These are phyloP conservation scores for Apis laboriosa DNA, from an alignment of 1,140 invertebrate genomes.

Conservation along the genomic window DNA sequence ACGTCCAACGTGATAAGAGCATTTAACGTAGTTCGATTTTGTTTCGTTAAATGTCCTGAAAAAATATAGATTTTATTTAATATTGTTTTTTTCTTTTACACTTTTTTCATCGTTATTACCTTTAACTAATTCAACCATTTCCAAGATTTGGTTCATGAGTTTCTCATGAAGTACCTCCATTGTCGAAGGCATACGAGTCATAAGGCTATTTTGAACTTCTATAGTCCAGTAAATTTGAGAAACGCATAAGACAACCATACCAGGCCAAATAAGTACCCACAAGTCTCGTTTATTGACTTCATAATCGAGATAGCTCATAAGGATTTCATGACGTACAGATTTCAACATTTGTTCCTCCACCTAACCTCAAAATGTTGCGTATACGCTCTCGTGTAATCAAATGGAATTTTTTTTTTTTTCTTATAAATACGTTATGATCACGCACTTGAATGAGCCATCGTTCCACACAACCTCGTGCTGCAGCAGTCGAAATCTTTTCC, in stretches of 20 bases:
- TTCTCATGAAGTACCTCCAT: conserved; percentile 82
- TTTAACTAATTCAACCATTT: conserved; percentile 82
- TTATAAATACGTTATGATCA: not conserved
- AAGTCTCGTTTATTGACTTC: conserved; percentile 83
- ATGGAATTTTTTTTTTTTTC: not conserved
- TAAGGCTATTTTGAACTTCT: conserved; percentile 87
- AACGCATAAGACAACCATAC: conserved; percentile 93
- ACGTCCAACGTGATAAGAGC: conserved; percentile 95
- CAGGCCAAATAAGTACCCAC: conserved; percentile 93
- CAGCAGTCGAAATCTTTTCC: conserved; percentile 87
- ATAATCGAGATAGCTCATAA: conserved; percentile 87
- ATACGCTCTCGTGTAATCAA: not conserved
- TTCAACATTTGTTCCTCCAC: conserved; percentile 92
- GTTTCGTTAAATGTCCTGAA: conserved; percentile 82
- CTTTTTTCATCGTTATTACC: conserved; percentile 46
- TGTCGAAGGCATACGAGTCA: conserved; percentile 81
- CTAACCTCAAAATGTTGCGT: conserved; percentile 62
- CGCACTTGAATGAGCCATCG: conserved; percentile 91
- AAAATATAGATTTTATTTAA: conserved; percentile 46
- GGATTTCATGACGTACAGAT: conserved; percentile 87
- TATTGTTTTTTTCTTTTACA: not conserved
- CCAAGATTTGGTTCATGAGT: conserved; percentile 83
- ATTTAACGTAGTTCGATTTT: conserved; percentile 90
- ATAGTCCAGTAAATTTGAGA: conserved; percentile 95
- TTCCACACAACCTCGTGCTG: conserved; percentile 94